A percentile compares a stretch with the other conserved stretches of the same genome.
Conservation (phyloP, 2,113 vertebrate genomes). For the human region GRCh38 chr18:26980501-26981000, state of each 20-base stretch:
- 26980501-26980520: background rate
- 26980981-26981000: background rate
- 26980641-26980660: constrained; percentile 57
- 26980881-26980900: background rate
- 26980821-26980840: constrained; percentile 49
- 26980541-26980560: background rate
- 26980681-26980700: constrained; percentile 46
- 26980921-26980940: background rate
- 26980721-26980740: constrained; percentile 59
- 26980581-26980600: background rate
- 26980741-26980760: constrained; percentile 38
- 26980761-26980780: constrained; percentile 72
- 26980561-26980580: background rate
- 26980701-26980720: constrained; percentile 64
- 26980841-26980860: background rate
- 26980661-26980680: constrained; percentile 58
- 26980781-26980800: constrained; percentile 68
- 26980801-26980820: constrained; percentile 49
- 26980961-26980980: background rate
- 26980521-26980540: background rate
- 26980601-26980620: background rate
- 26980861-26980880: background rate
- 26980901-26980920: background rate
- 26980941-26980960: background rate
- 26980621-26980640: background rate